phyloP scores from a whole-genome alignment of 2,888 invertebrate genomes.

The Mimumesa dahlbomi region DNA sequence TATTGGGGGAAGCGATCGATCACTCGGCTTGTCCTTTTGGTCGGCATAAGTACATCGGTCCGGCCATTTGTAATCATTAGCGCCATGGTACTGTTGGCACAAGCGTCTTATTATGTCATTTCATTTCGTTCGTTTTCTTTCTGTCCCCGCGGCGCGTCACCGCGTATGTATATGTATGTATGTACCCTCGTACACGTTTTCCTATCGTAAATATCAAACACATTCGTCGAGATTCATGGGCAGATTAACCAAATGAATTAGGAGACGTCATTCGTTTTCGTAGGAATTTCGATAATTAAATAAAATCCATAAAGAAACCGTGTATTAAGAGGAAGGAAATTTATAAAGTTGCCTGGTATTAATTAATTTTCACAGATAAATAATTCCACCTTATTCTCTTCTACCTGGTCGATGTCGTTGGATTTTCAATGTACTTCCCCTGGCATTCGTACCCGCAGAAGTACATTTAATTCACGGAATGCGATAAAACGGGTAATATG shows the following conservation, averaged over 20 bases:
- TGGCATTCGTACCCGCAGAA: constrained; percentile 50
- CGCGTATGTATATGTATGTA: constrained; percentile 15
- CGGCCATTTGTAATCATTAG: constrained; percentile 76
- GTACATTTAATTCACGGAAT: constrained; percentile 62
- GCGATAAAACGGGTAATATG: constrained; percentile 58
- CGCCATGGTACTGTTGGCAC: constrained; percentile 70
- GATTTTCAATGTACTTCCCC: too few species aligned
- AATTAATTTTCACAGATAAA: too few species aligned
- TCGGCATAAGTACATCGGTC: constrained; percentile 50
- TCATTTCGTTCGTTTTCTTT: constrained; percentile 54
- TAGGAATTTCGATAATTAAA: too few species aligned
- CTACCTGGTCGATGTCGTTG: too few species aligned
- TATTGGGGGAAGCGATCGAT: constrained; percentile 64
- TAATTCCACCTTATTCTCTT: too few species aligned
- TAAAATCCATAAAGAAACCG: too few species aligned
- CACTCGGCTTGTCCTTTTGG: constrained; percentile 58
- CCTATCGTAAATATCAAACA: too few species aligned
- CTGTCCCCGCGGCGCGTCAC: constrained; percentile 40
- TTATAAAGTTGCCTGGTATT: too few species aligned
- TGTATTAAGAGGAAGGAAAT: too few species aligned
- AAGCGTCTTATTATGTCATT: constrained; percentile 75
- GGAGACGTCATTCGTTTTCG: too few species aligned
- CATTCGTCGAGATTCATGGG: too few species aligned
- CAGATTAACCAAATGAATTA: too few species aligned
- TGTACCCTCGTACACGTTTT: neutral